Conservation (phyloP, 2,797 vertebrate species). For the Okamejei kenojei region DNA sequence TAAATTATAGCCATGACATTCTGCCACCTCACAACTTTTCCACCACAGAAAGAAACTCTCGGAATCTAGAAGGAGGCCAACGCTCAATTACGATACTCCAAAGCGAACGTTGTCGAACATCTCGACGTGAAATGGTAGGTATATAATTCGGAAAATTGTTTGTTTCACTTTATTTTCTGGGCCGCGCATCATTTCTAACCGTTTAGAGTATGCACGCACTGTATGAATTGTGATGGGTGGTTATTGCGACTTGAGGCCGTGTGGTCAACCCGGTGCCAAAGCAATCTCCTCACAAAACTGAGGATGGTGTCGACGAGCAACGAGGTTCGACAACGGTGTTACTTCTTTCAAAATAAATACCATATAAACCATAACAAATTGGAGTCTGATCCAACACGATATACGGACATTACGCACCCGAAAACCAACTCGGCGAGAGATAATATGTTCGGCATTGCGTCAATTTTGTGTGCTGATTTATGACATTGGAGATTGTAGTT, state of each 20-base stretch:
- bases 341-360: neutral
- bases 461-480: neutral
- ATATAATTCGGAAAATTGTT: neutral
- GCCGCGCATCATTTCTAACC: neutral
- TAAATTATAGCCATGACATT: neutral
- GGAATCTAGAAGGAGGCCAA: neutral
- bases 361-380: neutral
- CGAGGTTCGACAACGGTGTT: neutral
- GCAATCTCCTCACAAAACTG: conserved; percentile 5
- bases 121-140: neutral
- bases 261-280: neutral
- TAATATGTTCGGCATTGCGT: neutral
- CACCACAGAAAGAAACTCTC: neutral
- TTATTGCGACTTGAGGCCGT: neutral
- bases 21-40: neutral
- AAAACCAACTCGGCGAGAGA: neutral
- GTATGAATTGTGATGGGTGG: neutral
- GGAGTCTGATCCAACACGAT: neutral
- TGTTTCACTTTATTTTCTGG: neutral
- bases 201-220: neutral
- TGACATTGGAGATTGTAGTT: neutral
- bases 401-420: neutral
- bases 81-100: neutral
- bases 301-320: neutral
- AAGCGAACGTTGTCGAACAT: neutral